A percentile compares a stretch with the other conserved stretches of the same genome.
phyloP scores from a whole-genome alignment of 2,797 vertebrate species.

The Myripristis murdjan region DNA sequence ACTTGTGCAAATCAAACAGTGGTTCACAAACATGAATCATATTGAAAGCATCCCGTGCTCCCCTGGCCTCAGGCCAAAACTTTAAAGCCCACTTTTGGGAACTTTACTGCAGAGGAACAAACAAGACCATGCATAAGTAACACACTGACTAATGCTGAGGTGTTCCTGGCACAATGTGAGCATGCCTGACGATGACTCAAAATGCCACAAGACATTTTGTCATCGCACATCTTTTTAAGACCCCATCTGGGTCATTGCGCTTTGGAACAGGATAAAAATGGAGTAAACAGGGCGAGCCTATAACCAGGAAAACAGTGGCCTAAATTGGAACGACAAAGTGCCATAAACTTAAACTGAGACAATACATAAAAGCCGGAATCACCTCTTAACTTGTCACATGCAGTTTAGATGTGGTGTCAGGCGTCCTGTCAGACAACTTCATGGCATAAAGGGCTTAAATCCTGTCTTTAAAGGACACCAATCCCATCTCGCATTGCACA shows the following conservation, averaged over 20 bases:
- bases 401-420: background rate
- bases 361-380: background rate
- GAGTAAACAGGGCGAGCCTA: background rate
- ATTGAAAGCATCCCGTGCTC: too few relatives aligned
- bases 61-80: too few relatives aligned
- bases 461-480: constrained; percentile 13
- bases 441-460: too few relatives aligned
- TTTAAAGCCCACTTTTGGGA: too few relatives aligned
- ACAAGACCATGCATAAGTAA: constrained; percentile 15
- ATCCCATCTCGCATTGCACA: constrained; percentile 44
- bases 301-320: constrained; percentile 19
- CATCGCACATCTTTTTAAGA: constrained; percentile 23
- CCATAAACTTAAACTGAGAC: constrained; percentile 5
- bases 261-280: too few relatives aligned
- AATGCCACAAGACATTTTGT: constrained; percentile 42
- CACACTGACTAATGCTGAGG: background rate
- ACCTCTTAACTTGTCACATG: constrained; percentile 22
- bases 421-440: background rate
- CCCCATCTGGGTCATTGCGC: constrained; percentile 30
- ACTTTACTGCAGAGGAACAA: background rate
- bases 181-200: constrained; percentile 30
- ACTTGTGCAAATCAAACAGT: too few relatives aligned
- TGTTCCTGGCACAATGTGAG: constrained; percentile 17
- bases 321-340: constrained; percentile 26
- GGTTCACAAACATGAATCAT: too few relatives aligned